Base-by-base conservation (phyloP, 2,113 vertebrate genomes). In the Nothocercus julius region DNA sequence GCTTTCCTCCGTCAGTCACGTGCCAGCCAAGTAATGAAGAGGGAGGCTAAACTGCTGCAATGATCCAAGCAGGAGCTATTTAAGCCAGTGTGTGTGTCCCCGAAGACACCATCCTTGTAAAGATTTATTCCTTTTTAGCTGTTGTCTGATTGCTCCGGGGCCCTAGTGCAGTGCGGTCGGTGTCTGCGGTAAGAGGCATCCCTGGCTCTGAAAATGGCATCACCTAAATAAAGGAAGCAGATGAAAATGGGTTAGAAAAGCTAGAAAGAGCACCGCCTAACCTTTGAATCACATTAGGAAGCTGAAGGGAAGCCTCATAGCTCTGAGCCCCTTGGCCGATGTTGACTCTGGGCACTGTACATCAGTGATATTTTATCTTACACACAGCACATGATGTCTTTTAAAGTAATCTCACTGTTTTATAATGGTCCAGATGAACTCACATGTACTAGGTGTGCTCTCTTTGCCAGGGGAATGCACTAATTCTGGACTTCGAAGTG, bases 151-250 rank as follows among this genome's bases (percentile, higher is more conserved):
- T 2, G 0, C 76, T 49, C n/a, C 64, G 49, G 67, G 40, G 66
- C 62, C 44, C 45, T 21, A 5, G 53, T 64, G 89, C 76, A 53
- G 38, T 18, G 19, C 30, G 53, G 15, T 42, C 38, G 18, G 25
- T 17, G 10, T 45, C 36, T 38, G 80, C 58, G 85, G 51, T 49
- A 85, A 72, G 38, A 69, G 75, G 40, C 44, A 73, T 38, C 58
- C 32, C n/a, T 63, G 51, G 36, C 73, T 62, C 63, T 74, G 75
- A 64, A 91, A 82, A 42, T 9, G 13, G 24, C 49, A 25, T 56
- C 56, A 49, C 76, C 59, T 75, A 95, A 78, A 96, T 77, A 70
- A n/a, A 69, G 17, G 9, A 80, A 67, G 32, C 21, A n/a, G 56
- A 38, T 18, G 62, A 58, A 59, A 82, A 75, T 27, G 72, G 20